Conservation (phyloP, 2,888 invertebrate genomes). For the Vandiemenella viatica region DNA sequence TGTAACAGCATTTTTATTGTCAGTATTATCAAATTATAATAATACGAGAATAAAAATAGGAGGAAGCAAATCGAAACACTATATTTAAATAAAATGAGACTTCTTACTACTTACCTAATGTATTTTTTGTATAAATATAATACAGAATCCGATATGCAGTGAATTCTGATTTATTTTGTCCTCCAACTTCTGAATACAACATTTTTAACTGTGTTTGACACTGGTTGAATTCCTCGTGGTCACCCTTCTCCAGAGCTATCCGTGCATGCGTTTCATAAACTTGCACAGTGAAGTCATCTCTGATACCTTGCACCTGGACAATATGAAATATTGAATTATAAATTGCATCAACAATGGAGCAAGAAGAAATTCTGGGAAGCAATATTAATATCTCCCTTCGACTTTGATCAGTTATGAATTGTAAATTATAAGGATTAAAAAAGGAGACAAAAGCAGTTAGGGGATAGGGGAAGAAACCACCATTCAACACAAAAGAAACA, state of each 20-base stretch:
- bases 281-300: constrained; percentile 87
- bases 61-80: too few relatives aligned
- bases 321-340: constrained; percentile 15
- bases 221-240: constrained; percentile 98
- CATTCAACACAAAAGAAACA: too few relatives aligned
- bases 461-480: too few relatives aligned
- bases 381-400: too few relatives aligned
- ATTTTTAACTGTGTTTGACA: constrained; percentile 96
- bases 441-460: too few relatives aligned
- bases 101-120: constrained; percentile 53
- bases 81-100: too few relatives aligned
- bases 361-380: too few relatives aligned
- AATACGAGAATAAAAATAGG: too few relatives aligned
- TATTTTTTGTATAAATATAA: constrained; percentile 95
- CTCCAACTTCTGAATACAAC: constrained; percentile 70
- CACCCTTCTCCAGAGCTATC: constrained; percentile 93
- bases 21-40: too few relatives aligned
- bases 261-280: constrained; percentile 98
- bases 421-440: background rate
- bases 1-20: constrained; percentile 12
- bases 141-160: constrained; percentile 91
- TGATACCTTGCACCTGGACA: constrained; percentile 85
- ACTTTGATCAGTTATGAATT: too few relatives aligned
- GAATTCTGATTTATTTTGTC: constrained; percentile 73
- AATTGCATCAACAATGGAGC: too few relatives aligned